A percentile compares a stretch with the other conserved stretches of the same genome.
Conservation (phyloP, 1,140 invertebrate genomes). For the Dryas iulia region DNA sequence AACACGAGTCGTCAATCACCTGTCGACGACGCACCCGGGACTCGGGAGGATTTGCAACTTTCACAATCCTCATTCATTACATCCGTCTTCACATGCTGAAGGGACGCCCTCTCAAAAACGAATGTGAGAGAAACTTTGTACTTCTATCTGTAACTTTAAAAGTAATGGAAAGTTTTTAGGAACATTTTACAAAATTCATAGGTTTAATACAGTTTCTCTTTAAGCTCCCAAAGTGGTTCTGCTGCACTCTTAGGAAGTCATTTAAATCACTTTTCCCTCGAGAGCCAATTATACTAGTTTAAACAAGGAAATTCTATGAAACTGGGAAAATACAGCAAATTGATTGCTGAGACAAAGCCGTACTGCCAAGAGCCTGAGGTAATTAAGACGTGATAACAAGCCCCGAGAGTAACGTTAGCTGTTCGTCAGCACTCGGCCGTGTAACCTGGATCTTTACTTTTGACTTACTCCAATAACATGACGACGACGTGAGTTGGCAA, state of each 20-base stretch:
- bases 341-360: constrained; percentile 14
- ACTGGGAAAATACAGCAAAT: constrained; percentile 10
- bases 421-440: constrained; percentile 5
- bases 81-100: constrained; percentile 23
- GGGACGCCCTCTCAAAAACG: neutral
- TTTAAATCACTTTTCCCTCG: constrained; percentile 13
- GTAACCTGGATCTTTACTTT: constrained; percentile 14
- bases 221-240: neutral
- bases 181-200: neutral
- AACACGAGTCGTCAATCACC: constrained; percentile 40
- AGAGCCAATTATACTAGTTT: constrained; percentile 26
- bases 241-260: constrained; percentile 4
- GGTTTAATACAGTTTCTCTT: neutral
- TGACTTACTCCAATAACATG: neutral
- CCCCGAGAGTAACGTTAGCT: constrained; percentile 8
- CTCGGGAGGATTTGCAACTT: constrained; percentile 31
- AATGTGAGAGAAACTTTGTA: neutral
- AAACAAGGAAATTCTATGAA: constrained; percentile 17
- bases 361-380: constrained; percentile 15
- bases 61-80: constrained; percentile 21
- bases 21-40: constrained; percentile 19
- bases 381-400: constrained; percentile 27
- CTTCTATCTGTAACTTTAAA: neutral
- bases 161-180: neutral
- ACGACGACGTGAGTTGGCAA: neutral